Base-by-base conservation (phyloP, 2,797 vertebrate species). In the Tragopan temminckii region DNA sequence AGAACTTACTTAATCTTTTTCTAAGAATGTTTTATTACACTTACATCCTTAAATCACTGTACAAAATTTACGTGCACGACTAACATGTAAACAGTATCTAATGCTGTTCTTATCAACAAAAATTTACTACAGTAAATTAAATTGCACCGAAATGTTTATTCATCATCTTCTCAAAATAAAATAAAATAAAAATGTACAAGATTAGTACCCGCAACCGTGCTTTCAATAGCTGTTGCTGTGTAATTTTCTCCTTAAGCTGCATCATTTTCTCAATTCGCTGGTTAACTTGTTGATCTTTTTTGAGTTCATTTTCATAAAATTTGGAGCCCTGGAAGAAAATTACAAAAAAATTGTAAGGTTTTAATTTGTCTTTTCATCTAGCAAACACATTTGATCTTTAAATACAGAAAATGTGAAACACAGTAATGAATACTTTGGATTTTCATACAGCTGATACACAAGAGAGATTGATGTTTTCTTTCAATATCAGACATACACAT, bases 281-380 rank as follows among this genome's bases (percentile, higher is more conserved):
- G 95, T 99, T 99, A 94, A 99, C 98, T 96, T 99, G 99, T 53
- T 98, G 98, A 93, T 99, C 99, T 96, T 98, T 99, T 97, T 99
- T 99, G 77, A 98, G 97, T 85, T 99, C 99, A 68, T 98, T 99
- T 97, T 98, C 99, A 95, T 99, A 99, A 98, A 99, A 99, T 96
- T 95, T 98, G 36, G 99, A 99, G 66, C 99, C 99, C 98, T 98
- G 93, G 97, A 96, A 95, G 93, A 98, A 97, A 83, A 80, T 85
- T 31, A 33, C 5, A 76, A 93, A 85, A 85, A 90, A 0, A 5
- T 14, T 50, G 1, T 9, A 17, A 61, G 13, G 9, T 57, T 71
- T 88, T 59, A 72, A 66, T 89, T 64, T 62, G 7, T 25, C 7
- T 80, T 75, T 38, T 69, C 25, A 42, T 62, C 48, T 25, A 62